A percentile compares a stretch with the other conserved stretches of the same genome.
Conservation (phyloP, 2,888 invertebrate species). For the Habroteleia sp. region DNA sequence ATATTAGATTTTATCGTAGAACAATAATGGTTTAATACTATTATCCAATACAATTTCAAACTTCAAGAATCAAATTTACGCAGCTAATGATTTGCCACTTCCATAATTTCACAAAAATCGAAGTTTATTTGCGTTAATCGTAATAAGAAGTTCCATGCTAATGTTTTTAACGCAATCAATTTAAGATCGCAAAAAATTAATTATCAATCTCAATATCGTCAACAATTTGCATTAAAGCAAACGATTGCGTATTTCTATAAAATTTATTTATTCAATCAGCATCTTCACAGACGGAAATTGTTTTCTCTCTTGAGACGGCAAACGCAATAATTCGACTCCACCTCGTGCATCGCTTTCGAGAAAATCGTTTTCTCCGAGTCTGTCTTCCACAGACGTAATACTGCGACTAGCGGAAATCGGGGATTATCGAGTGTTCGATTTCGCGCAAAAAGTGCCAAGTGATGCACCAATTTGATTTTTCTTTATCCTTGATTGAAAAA, state of each 20-base stretch:
- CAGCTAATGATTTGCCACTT: too few species aligned
- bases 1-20: too few species aligned
- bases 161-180: too few species aligned
- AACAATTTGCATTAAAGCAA: constrained; percentile 30
- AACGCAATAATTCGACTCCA: constrained; percentile 62
- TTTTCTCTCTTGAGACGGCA: constrained; percentile 63
- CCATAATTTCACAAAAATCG: too few species aligned
- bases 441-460: constrained; percentile 56
- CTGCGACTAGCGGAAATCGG: constrained; percentile 62
- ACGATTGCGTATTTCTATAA: constrained; percentile 36
- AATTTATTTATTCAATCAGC: constrained; percentile 65
- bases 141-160: too few species aligned
- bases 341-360: constrained; percentile 53
- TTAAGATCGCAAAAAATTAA: too few species aligned
- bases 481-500: constrained; percentile 53
- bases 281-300: constrained; percentile 48
- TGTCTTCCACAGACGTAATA: constrained; percentile 58
- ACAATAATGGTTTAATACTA: too few species aligned
- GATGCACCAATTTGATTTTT: constrained; percentile 46
- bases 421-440: constrained; percentile 65
- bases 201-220: constrained; percentile 18
- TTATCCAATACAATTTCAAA: too few species aligned
- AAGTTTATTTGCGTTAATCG: too few species aligned
- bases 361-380: constrained; percentile 58
- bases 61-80: too few species aligned